These are phyloP conservation scores for Drosophila insularis DNA, from an alignment of 1,140 invertebrate species.

Conservation along the genomic window DNA sequence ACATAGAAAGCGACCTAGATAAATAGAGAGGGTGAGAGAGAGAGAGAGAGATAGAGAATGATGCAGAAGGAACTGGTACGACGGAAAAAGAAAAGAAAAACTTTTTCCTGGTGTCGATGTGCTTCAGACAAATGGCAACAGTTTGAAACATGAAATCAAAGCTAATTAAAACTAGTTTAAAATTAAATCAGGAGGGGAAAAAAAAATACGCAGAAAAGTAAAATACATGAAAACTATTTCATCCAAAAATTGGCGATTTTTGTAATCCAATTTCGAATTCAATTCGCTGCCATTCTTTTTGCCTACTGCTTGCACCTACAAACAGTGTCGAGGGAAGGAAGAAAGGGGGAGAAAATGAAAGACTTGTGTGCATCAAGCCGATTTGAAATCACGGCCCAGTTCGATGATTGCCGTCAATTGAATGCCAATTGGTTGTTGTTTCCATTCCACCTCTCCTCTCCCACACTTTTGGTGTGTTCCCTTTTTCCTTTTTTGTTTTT, in stretches of 20 bases:
- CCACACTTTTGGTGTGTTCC: neutral
- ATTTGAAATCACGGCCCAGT: conserved; percentile 45
- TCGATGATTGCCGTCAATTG: conserved; percentile 69
- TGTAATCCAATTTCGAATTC: conserved; percentile 10
- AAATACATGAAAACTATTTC: neutral
- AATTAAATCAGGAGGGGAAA: conserved; percentile 8
- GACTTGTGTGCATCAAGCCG: conserved; percentile 25
- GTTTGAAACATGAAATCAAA: conserved; percentile 1
- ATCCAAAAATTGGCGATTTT: neutral
- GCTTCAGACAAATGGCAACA: conserved; percentile 24
- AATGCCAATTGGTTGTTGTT: conserved; percentile 68
- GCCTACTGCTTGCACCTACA: neutral
- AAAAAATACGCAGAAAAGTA: neutral
- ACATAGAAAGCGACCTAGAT: too few relatives aligned
- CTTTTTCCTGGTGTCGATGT: conserved; percentile 16
- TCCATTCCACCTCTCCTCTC: neutral
- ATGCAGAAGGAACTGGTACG: too few relatives aligned
- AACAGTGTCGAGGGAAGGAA: neutral
- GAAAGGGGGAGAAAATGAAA: conserved; percentile 14
- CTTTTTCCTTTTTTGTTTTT: neutral
- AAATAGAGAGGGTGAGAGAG: too few relatives aligned
- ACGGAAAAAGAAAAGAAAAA: neutral
- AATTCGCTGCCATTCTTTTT: too few relatives aligned
- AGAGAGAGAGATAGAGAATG: neutral
- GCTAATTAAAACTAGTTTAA: conserved; percentile 22